Base-by-base conservation (phyloP, 1,140 invertebrate genomes). In the Spodoptera litura region DNA sequence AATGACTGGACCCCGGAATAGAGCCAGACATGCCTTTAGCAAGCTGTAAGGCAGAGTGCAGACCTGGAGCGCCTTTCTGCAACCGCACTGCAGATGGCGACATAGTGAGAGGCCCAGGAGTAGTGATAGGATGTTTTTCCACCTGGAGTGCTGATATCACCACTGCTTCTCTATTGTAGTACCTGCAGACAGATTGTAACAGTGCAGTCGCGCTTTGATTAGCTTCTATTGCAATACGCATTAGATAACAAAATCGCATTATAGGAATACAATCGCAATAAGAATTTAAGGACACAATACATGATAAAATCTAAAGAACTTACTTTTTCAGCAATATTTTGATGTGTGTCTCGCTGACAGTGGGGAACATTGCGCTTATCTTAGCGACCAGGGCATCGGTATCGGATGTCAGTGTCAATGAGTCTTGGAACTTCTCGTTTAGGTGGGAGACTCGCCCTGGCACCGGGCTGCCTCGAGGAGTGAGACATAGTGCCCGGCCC, bases 131-230 rank as follows among this genome's bases (percentile, higher is more conserved):
- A 96, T 98, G 97, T 93, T 98, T 98, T 92, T 98, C 98, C 72
- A 98, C 98, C 96, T 99, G 97, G 66, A 99, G 95, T 38, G 98
- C 98, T 93, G 98, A 98, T 93, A 99, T 97, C 49, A 99, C 98
- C 84, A 99, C 97, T 80, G 98, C 98, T 95, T 98, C 98, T 80
- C 98, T 96, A 93, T 98, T 98, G 95, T 99, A 98, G 80, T 94
- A 93, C 62, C 91, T 92, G 79, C 25, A 13, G 13, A 20, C n/a
- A 49, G n/a, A n/a, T 51, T 31, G 38, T 44, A 44, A 6, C 6
- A 44, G 38, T 44, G 38, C 38, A 44, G 38, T 44, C 38, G 38
- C 38, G 38, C 3, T 44, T 6, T 8, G 38, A 44, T 44, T 8
- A 25, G 55, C 55, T 25, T 56, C 12, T 2, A 44, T 44, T 44